Evolutionary conservation across 1,140 invertebrate species (phyloP).

Genomic region (Drosophila micromelanica): DNA sequence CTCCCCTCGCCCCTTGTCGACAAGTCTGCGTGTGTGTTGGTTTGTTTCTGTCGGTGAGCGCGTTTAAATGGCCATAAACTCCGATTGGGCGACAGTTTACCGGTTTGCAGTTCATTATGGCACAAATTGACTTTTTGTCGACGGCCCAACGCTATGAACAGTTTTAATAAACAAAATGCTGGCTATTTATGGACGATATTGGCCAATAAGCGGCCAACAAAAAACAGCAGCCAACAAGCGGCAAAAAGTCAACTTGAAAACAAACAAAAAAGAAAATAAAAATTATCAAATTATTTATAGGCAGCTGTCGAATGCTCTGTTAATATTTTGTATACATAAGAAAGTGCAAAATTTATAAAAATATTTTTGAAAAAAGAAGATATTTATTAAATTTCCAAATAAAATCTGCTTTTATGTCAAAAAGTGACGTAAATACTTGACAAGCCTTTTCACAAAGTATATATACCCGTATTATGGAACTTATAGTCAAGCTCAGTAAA

Average conservation of each 20-base stretch:
- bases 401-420: too few relatives aligned
- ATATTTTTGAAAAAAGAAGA: neutral
- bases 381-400: too few relatives aligned
- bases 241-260: slow-evolving; percentile 33
- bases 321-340: too few relatives aligned
- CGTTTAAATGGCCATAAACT: slow-evolving; percentile 67
- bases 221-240: slow-evolving; percentile 9
- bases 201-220: slow-evolving; percentile 12
- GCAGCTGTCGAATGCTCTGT: neutral
- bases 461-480: neutral
- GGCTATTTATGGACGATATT: slow-evolving; percentile 34
- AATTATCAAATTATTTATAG: neutral
- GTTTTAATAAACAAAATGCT: slow-evolving; percentile 55
- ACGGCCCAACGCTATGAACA: slow-evolving; percentile 38
- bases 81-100: slow-evolving; percentile 74
- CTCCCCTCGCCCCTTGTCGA: neutral
- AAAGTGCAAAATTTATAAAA: too few relatives aligned
- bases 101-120: slow-evolving; percentile 78
- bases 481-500: slow-evolving; percentile 7
- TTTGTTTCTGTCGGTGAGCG: slow-evolving; percentile 25
- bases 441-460: neutral
- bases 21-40: slow-evolving; percentile 16
- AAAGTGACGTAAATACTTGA: too few relatives aligned
- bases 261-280: slow-evolving; percentile 40
- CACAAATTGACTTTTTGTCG: slow-evolving; percentile 77